Conservation (phyloP, 1,140 invertebrate genomes). For the Camponotus vicinus region DNA sequence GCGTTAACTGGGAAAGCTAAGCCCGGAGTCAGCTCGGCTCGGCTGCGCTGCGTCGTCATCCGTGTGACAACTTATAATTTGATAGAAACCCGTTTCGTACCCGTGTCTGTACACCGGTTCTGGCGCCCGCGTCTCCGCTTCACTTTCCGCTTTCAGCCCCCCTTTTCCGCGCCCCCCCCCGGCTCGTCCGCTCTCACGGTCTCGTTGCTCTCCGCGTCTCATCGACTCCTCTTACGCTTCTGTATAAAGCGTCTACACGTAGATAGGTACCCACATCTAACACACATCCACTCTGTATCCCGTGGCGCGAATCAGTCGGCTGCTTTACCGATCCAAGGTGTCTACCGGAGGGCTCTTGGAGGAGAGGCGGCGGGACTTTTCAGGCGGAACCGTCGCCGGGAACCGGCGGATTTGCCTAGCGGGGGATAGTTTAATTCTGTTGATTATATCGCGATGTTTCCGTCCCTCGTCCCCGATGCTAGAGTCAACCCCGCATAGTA, state of each 20-base stretch:
- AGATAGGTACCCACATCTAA: neutral
- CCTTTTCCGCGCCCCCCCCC: slow-evolving; percentile 13
- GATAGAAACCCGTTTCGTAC: slow-evolving; percentile 78
- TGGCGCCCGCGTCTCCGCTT: slow-evolving; percentile 57
- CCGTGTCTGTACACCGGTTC: slow-evolving; percentile 64
- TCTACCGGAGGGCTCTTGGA: slow-evolving; percentile 11
- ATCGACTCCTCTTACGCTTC: slow-evolving; percentile 7
- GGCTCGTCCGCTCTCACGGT: slow-evolving; percentile 6
- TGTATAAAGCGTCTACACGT: neutral
- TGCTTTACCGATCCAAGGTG: slow-evolving; percentile 42
- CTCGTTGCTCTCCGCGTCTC: neutral
- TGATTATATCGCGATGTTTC: slow-evolving; percentile 76
- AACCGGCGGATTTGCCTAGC: slow-evolving; percentile 4
- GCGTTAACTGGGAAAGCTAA: slow-evolving; percentile 80
- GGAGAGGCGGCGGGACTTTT: slow-evolving; percentile 48
- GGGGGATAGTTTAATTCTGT: slow-evolving; percentile 63
- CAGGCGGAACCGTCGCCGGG: neutral
- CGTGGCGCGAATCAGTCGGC: neutral
- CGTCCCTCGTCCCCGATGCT: neutral
- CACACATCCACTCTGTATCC: neutral
- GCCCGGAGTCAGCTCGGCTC: slow-evolving; percentile 71
- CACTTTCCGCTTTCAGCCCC: slow-evolving; percentile 28
- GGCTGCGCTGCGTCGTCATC: slow-evolving; percentile 77
- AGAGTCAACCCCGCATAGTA: slow-evolving; percentile 48
- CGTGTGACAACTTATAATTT: slow-evolving; percentile 84